phyloP scores from a whole-genome alignment of 2,888 invertebrate species.

The Abscondita cerata region DNA sequence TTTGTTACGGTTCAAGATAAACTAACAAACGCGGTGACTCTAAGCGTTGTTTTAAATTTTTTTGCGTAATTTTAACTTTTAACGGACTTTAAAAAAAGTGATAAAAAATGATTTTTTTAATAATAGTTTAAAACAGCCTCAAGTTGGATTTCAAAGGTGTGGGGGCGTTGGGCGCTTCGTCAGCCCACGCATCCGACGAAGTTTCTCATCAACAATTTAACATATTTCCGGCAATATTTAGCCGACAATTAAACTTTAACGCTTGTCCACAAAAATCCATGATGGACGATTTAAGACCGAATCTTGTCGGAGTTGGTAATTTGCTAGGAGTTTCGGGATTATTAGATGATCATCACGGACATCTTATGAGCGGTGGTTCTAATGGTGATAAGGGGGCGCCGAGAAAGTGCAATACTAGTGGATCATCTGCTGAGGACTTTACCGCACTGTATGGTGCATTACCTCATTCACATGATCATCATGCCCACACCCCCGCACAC shows the following conservation, averaged over 20 bases:
- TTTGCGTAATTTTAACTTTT: too few species aligned
- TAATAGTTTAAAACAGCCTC: conserved; percentile 61
- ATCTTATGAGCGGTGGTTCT: conserved; percentile 59
- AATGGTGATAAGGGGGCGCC: conserved; percentile 58
- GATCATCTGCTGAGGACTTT: conserved; percentile 88
- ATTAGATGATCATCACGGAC: conserved; percentile 77
- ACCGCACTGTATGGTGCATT: conserved; percentile 78
- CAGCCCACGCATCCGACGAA: conserved; percentile 59
- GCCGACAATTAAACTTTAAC: conserved; percentile 85
- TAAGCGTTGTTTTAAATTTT: neutral
- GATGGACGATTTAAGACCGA: conserved; percentile 88
- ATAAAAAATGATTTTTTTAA: conserved; percentile 9
- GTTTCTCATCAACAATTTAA: conserved; percentile 82
- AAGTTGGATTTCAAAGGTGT: conserved; percentile 86
- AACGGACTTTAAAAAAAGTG: neutral
- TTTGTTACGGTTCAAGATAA: conserved; percentile 5
- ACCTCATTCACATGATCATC: conserved; percentile 61
- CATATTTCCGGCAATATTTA: conserved; percentile 91
- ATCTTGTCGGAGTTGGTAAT: conserved; percentile 79
- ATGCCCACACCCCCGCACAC: conserved; percentile 70
- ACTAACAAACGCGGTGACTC: conserved; percentile 5
- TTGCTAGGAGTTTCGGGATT: conserved; percentile 80
- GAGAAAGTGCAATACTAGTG: conserved; percentile 80
- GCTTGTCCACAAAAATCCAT: conserved; percentile 73
- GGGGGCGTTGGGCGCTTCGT: conserved; percentile 67